Conservation (phyloP, 2,113 vertebrate species). For the Ellobius talpinus region DNA sequence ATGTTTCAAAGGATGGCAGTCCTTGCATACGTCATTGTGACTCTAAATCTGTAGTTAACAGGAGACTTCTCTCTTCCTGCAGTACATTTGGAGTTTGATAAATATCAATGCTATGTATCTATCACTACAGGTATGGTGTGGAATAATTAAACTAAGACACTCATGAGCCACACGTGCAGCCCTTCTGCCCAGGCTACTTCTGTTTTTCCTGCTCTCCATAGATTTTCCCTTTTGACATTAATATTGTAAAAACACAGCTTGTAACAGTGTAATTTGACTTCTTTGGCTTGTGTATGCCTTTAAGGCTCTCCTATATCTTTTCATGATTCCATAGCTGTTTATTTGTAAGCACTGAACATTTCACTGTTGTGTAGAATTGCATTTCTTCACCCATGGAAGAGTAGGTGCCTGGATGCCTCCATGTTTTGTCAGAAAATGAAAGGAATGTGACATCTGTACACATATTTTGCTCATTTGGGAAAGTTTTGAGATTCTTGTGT, state of each 20-base stretch:
- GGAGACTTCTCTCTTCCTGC: background rate
- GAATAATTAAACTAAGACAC: background rate
- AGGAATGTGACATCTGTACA: background rate
- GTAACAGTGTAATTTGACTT: background rate
- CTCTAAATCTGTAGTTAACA: background rate
- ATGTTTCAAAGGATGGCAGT: background rate
- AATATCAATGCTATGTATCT: background rate
- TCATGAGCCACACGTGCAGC: background rate
- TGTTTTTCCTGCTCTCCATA: background rate
- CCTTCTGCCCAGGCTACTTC: background rate
- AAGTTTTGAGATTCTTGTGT: background rate
- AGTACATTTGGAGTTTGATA: background rate
- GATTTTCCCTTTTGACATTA: background rate
- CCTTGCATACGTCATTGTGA: background rate
- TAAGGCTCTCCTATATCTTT: background rate
- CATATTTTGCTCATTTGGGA: background rate
- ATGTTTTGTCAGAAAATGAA: background rate
- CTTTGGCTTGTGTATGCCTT: background rate
- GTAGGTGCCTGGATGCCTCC: fast-evolving
- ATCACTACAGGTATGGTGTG: background rate
- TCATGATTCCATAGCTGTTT: background rate
- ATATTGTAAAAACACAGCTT: background rate
- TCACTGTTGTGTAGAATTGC: background rate
- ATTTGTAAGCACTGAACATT: background rate
- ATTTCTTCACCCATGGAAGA: background rate